Percentiles rank a stretch among this genome's conserved stretches.
These are phyloP conservation scores for Distichodus sexfasciatus DNA, from an alignment of 2,797 vertebrate species.

Conservation along the genomic window DNA sequence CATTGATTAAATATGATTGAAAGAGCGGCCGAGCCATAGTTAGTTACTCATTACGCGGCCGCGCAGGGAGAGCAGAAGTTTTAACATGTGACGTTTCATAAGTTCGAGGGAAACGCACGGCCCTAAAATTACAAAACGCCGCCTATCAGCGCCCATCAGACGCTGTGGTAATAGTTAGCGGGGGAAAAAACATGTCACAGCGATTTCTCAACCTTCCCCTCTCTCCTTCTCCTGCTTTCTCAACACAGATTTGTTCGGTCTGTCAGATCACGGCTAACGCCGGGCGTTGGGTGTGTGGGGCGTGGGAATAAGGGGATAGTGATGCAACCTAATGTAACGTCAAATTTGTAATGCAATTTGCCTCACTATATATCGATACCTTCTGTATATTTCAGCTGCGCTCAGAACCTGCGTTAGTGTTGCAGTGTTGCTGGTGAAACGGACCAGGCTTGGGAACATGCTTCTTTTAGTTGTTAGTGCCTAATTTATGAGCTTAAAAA, in stretches of 20 bases:
- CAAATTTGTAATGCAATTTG: slow-evolving; percentile 5
- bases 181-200: background rate
- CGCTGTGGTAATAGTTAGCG: background rate
- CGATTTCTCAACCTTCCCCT: background rate
- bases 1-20: slow-evolving; percentile 35
- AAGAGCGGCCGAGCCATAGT: slow-evolving; percentile 27
- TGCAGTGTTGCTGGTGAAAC: too few relatives aligned
- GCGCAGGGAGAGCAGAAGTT: slow-evolving; percentile 9
- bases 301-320: background rate
- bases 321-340: slow-evolving; percentile 11
- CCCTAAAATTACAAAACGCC: background rate
- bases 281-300: slow-evolving; percentile 6
- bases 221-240: slow-evolving; percentile 11
- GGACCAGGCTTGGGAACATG: too few relatives aligned
- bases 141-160: slow-evolving; percentile 21
- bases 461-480: too few relatives aligned
- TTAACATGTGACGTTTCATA: slow-evolving; percentile 29
- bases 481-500: too few relatives aligned
- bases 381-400: too few relatives aligned
- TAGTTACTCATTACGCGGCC: slow-evolving; percentile 24
- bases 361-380: too few relatives aligned
- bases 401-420: too few relatives aligned
- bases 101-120: slow-evolving; percentile 14
- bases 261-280: slow-evolving; percentile 11
- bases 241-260: background rate